Percentiles rank a stretch among this genome's conserved stretches.
These are phyloP conservation scores for Gambusia affinis DNA, from an alignment of 2,113 vertebrate species.

Conservation along the genomic window DNA sequence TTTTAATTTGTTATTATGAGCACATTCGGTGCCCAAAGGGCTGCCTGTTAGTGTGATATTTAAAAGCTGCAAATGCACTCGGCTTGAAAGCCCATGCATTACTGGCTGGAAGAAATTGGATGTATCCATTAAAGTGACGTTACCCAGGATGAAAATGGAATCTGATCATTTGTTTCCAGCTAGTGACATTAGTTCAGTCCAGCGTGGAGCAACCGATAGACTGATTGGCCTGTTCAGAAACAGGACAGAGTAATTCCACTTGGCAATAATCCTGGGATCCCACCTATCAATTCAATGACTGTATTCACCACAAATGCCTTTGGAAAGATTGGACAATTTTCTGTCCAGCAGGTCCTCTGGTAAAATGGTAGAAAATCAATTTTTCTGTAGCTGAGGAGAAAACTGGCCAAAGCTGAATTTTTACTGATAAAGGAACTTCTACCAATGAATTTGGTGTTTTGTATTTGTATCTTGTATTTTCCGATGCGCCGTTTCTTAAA, in stretches of 20 bases:
- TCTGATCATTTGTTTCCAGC: conserved; percentile 52
- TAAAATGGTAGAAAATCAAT: conserved; percentile 54
- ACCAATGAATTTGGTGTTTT: neutral
- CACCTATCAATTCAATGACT: conserved; percentile 43
- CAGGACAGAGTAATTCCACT: conserved; percentile 44
- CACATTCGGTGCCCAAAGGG: conserved; percentile 41
- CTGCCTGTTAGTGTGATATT: conserved; percentile 51
- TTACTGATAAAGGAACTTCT: conserved; percentile 4
- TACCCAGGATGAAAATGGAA: conserved; percentile 27
- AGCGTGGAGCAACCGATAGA: conserved; percentile 19
- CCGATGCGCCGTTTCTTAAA: neutral
- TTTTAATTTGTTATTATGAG: conserved; percentile 69
- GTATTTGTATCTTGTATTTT: neutral
- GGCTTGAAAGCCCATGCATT: conserved; percentile 66
- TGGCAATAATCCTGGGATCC: conserved; percentile 47
- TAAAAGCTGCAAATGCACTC: conserved; percentile 63
- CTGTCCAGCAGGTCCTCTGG: conserved; percentile 24
- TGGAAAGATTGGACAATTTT: conserved; percentile 55
- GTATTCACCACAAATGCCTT: conserved; percentile 48
- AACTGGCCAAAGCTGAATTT: conserved; percentile 18
- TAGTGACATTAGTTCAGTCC: conserved; percentile 16
- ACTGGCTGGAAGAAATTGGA: conserved; percentile 48
- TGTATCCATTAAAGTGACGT: conserved; percentile 56
- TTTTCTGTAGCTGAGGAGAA: conserved; percentile 19
- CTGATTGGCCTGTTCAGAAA: conserved; percentile 12